Base-by-base conservation (phyloP, 2,113 vertebrate species). In the Accipiter cooperii region DNA sequence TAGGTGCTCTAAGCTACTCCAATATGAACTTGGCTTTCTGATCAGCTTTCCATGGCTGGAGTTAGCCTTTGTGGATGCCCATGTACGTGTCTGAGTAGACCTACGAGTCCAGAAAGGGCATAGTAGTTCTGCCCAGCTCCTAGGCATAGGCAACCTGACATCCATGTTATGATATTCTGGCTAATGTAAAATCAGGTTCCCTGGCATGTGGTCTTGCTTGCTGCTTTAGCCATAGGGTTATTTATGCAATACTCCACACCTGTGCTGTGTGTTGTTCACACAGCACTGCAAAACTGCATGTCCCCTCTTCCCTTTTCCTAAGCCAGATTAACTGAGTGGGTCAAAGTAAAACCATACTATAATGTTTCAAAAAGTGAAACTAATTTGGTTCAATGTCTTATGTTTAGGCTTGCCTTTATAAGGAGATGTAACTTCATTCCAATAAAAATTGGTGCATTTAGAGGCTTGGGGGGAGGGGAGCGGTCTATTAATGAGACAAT, bases 1-100 rank as follows among this genome's bases (percentile, higher is more conserved):
- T 68, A 57, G 9, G 25, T 46, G 5, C 11, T 70, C 38, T 51
- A 55, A 80, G 9, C 20, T 75, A 54, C 28, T 77, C 13, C 14
- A 28, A 0, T 26, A 34, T 25, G 20, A 85, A 25, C 26, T 54
- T 64, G 25, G n/a, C 10, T 74, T 79, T 73, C 66, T 69, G 31
- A 55, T 61, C 31, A 73, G 19, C 5, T 29, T 65, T 29, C 1
- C 13, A 83, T 49, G 58, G 28, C 8, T 73, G 18, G 10, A 77
- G 8, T 40, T 61, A 20, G 31, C 19, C 21, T 84, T 61, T 84
- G 34, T 61, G 31, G 8, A 49, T n/a, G 17, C 9, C 8, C 21
- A 25, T 3, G 9, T 12, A 17, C 0, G 0, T 10, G 5, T 75
- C 68, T 84, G 80, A 70, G 51, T 10, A 57, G n/a, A 84, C 13